These are phyloP conservation scores for Luperina nickerlii DNA, from an alignment of 2,888 invertebrate species.

Conservation along the genomic window DNA sequence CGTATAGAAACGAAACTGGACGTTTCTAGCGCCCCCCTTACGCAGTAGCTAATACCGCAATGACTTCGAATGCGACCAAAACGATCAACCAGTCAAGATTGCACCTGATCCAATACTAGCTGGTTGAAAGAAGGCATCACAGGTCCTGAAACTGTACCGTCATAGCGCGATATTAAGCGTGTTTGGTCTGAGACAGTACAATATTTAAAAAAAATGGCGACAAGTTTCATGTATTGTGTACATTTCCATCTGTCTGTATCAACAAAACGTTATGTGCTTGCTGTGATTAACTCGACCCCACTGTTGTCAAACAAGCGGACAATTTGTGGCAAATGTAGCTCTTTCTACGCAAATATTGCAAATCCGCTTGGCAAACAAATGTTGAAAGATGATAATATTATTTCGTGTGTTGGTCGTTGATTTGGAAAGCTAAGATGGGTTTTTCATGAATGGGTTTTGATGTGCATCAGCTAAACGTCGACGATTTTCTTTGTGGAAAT, in stretches of 20 bases:
- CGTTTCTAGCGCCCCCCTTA: background rate
- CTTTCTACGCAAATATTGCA: conserved; percentile 42
- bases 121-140: background rate
- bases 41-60: background rate
- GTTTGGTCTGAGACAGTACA: background rate
- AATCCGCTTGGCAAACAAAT: conserved; percentile 27
- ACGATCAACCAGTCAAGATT: too few species aligned
- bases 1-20: background rate
- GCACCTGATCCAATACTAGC: too few species aligned
- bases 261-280: conserved; percentile 19
- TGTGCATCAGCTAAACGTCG: background rate
- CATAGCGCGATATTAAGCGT: background rate
- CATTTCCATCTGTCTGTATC: conserved; percentile 14
- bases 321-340: conserved; percentile 23
- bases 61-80: background rate
- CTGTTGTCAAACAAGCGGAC: conserved; percentile 45
- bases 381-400: conserved; percentile 19
- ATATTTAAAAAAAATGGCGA: conserved; percentile 3
- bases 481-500: background rate
- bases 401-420: conserved; percentile 12
- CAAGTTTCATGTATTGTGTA: background rate
- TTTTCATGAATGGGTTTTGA: conserved; percentile 12
- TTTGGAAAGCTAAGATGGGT: conserved; percentile 13
- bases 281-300: conserved; percentile 29
- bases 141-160: background rate